Conservation (phyloP, 2,113 vertebrate species). For the Tinamus guttatus region DNA sequence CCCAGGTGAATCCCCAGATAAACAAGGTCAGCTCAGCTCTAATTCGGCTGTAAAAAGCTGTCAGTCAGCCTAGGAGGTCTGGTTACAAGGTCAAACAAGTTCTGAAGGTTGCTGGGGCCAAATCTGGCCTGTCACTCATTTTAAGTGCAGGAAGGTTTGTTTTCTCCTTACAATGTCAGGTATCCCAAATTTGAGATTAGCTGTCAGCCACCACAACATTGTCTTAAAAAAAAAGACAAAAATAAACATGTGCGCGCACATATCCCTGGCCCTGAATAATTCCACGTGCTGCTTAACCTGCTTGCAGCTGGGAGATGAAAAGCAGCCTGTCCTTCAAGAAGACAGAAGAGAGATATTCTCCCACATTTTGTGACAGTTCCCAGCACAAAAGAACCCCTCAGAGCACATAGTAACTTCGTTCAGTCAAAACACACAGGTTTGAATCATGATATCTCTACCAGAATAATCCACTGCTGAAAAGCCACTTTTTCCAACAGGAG, state of each 20-base stretch:
- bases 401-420: background rate
- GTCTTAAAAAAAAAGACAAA: background rate
- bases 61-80: conserved; percentile 73
- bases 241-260: background rate
- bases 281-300: background rate
- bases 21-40: conserved; percentile 75
- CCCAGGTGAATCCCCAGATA: conserved; percentile 76
- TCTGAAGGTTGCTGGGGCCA: conserved; percentile 72
- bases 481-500: background rate
- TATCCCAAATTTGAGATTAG: conserved; percentile 69
- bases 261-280: background rate
- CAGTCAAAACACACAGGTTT: background rate
- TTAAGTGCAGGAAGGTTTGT: conserved; percentile 72
- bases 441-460: background rate
- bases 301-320: conserved; percentile 24
- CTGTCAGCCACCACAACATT: background rate
- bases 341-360: background rate
- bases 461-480: conserved; percentile 4
- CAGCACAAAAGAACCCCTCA: background rate
- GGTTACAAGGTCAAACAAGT: conserved; percentile 73
- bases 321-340: conserved; percentile 12
- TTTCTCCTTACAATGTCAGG: conserved; percentile 59
- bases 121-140: conserved; percentile 64
- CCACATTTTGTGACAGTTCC: background rate
- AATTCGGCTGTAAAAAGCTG: conserved; percentile 72